phyloP scores from a whole-genome alignment of 2,113 vertebrate species.

The Salvelinus sp. region DNA sequence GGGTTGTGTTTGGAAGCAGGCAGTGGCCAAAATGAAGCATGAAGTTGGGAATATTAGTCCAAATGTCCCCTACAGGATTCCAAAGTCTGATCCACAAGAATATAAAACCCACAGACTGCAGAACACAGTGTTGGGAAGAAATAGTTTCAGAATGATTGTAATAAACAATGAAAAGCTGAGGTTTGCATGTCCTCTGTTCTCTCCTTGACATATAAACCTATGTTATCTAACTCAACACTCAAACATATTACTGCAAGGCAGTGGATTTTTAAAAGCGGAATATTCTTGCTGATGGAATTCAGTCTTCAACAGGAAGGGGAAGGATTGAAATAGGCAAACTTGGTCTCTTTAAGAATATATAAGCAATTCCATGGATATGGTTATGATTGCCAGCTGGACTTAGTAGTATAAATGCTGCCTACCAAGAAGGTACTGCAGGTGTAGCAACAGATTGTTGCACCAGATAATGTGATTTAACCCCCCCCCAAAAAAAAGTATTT shows the following conservation, averaged over 20 bases:
- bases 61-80: not conserved
- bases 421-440: too few species aligned
- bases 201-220: not conserved
- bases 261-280: too few species aligned
- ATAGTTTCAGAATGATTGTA: not conserved
- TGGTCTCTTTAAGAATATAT: too few species aligned
- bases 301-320: too few species aligned
- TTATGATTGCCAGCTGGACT: too few species aligned
- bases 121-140: not conserved
- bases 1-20: not conserved
- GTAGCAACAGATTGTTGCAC: too few species aligned
- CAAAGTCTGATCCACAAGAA: not conserved
- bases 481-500: too few species aligned
- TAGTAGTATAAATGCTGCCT: too few species aligned
- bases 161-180: not conserved
- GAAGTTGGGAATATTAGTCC: not conserved
- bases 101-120: not conserved
- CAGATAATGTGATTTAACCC: too few species aligned
- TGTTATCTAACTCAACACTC: not conserved
- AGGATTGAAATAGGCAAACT: too few species aligned
- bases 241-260: conserved; percentile 1
- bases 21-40: not conserved
- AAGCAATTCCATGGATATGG: too few species aligned
- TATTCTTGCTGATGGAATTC: not conserved
- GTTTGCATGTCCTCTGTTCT: not conserved